A percentile compares a stretch with the other conserved stretches of the same genome.
phyloP scores from a whole-genome alignment of 2,113 vertebrate genomes.

The Anhinga rufa region DNA sequence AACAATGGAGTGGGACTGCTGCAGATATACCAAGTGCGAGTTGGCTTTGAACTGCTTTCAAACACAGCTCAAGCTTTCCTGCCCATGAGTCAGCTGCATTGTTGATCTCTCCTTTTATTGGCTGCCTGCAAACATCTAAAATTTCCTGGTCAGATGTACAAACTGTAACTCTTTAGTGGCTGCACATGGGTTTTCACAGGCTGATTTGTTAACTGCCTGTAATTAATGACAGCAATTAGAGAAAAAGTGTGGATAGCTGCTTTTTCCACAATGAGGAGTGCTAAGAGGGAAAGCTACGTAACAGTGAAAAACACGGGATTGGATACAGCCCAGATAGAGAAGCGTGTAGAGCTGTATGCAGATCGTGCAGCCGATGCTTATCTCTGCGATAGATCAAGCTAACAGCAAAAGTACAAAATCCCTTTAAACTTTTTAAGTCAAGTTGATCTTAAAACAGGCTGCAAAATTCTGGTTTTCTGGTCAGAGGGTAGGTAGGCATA shows the following conservation, averaged over 20 bases:
- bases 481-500: not conserved
- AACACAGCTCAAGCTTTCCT: not conserved
- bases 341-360: not conserved
- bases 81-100: not conserved
- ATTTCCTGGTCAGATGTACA: not conserved
- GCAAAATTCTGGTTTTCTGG: not conserved
- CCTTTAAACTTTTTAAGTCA: not conserved
- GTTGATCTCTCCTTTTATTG: conserved; percentile 1
- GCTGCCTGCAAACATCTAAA: not conserved
- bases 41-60: not conserved
- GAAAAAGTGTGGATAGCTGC: not conserved
- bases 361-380: not conserved
- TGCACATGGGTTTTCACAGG: not conserved
- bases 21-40: not conserved
- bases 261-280: not conserved
- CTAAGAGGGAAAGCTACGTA: not conserved
- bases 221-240: not conserved
- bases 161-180: conserved; percentile 47
- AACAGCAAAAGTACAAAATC: not conserved
- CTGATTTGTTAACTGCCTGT: not conserved
- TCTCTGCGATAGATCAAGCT: not conserved
- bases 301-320: fast-evolving
- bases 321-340: not conserved
- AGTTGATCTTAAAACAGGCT: not conserved
- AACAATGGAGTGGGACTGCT: not conserved